Evolutionary conservation across 2,797 vertebrate genomes (phyloP).

Genomic region (Ciconia nigra): DNA sequence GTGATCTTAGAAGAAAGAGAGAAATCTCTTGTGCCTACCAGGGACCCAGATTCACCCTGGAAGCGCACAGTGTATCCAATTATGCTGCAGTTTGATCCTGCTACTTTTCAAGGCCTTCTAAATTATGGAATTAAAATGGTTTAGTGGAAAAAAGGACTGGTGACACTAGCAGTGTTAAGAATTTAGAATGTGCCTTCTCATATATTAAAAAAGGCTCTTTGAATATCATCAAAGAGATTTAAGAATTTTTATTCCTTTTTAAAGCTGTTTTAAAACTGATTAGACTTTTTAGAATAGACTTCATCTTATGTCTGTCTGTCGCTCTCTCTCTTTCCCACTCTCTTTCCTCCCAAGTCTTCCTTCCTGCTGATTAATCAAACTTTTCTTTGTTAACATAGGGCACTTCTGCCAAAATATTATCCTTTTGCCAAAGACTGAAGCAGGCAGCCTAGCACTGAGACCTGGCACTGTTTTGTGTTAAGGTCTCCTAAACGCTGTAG

Average conservation of each 20-base stretch:
- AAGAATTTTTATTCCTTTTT: conserved; percentile 76
- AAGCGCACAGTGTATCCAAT: conserved; percentile 44
- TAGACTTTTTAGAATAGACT: conserved; percentile 42
- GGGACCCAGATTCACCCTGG: conserved; percentile 20
- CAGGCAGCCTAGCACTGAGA: conserved; percentile 44
- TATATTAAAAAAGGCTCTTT: conserved; percentile 75
- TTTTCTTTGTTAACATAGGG: conserved; percentile 38
- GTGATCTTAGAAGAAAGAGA: conserved; percentile 35
- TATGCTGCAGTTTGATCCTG: conserved; percentile 53
- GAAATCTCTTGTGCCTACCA: conserved; percentile 13
- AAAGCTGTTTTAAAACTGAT: conserved; percentile 71
- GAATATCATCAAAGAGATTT: conserved; percentile 80
- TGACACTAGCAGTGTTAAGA: conserved; percentile 73
- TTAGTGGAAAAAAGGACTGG: conserved; percentile 58
- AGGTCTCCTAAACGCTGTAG: background rate
- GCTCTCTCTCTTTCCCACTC: background rate
- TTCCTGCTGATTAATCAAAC: conserved; percentile 45
- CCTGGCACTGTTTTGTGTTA: conserved; percentile 32
- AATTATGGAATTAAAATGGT: conserved; percentile 76
- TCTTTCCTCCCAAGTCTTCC: background rate
- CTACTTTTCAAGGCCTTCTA: conserved; percentile 69
- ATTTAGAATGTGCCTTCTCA: conserved; percentile 74
- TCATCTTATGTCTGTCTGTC: background rate
- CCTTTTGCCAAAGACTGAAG: conserved; percentile 3
- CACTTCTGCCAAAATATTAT: conserved; percentile 51